Conservation (phyloP, 2,113 vertebrate genomes). For the Emydocephalus ijimae region DNA sequence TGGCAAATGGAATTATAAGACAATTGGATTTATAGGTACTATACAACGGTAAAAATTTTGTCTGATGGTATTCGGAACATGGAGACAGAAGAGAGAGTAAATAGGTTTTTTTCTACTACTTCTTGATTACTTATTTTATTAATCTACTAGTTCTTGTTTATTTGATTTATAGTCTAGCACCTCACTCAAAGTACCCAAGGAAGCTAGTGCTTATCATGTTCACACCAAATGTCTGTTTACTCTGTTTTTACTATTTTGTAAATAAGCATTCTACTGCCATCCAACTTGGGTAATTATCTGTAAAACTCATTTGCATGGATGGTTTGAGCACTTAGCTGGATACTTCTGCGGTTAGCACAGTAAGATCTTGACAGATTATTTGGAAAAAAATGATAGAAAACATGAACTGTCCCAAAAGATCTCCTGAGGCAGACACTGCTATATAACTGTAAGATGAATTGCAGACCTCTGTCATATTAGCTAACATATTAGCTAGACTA, state of each 20-base stretch:
- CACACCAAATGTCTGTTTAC: neutral
- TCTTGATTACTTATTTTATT: neutral
- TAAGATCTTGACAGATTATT: neutral
- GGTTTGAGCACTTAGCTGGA: neutral
- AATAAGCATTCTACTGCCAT: neutral
- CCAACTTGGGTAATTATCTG: neutral
- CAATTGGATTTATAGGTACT: neutral
- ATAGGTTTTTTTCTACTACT: neutral
- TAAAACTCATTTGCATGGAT: neutral
- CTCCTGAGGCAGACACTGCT: neutral
- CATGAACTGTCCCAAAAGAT: neutral
- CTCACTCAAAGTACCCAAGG: neutral
- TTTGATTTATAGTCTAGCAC: neutral
- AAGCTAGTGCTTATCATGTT: neutral
- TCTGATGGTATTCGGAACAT: neutral
- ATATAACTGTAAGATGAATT: neutral
- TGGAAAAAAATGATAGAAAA: constrained; percentile 25
- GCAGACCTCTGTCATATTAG: constrained; percentile 24
- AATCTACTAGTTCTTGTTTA: neutral
- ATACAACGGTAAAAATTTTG: neutral
- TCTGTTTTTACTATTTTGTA: neutral
- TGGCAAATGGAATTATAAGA: neutral
- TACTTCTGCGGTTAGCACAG: neutral
- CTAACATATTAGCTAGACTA: constrained; percentile 8
- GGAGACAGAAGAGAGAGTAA: neutral